Base-by-base conservation (phyloP, 2,797 vertebrate genomes). In the Fratercula arctica region DNA sequence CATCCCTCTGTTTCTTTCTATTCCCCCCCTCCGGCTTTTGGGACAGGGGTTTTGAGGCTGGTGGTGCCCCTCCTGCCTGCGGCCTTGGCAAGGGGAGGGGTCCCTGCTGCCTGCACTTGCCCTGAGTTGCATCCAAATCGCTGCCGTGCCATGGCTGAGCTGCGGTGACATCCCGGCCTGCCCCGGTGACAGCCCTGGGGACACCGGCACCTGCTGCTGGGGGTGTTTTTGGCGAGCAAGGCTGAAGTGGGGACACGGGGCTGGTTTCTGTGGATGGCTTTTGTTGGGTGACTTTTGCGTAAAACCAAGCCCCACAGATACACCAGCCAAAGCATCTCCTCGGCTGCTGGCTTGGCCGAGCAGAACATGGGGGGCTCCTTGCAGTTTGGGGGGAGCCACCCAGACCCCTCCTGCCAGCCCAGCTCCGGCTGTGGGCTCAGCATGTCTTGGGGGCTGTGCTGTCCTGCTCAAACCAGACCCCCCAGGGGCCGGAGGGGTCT, bases 391-490 rank as follows among this genome's bases (percentile, higher is more conserved):
- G 51, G 64, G 19, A 50, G 5, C 9, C n/a, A 13, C 35, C 25
- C 0, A 1, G 14, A 24, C 16, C 46, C 13, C 37, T 66, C 12
- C 28, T 73, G 50, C n/a, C 35, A 21, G 54, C 31, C 31, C 0
- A 4, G 25, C 69, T 48, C 51, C 8, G 35, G 19, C 9, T 3
- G 3, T 1, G 5, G 64, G 20, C 25, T 77, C 0, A 0, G 64
- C 23, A 15, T 45, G 13, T 89, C 19, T 39, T 28, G 50, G 24
- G 43, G 53, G 33, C 18, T 73, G 29, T 5, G 0, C 43, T 67
- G n/a, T 33, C n/a, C 11, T 1, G 41, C 19, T 46, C 50, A 2
- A 2, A 3, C 0, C 3, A 16, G 29, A 25, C 9, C 15, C n/a
- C 13, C 4, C 24, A 5, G 48, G 25, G 53, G 51, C 50, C 0